Evolutionary conservation across 2,797 vertebrate species (phyloP), one percentile per base, ranked within the genome.

Genomic region (Cetoscarus ocellatus): DNA sequence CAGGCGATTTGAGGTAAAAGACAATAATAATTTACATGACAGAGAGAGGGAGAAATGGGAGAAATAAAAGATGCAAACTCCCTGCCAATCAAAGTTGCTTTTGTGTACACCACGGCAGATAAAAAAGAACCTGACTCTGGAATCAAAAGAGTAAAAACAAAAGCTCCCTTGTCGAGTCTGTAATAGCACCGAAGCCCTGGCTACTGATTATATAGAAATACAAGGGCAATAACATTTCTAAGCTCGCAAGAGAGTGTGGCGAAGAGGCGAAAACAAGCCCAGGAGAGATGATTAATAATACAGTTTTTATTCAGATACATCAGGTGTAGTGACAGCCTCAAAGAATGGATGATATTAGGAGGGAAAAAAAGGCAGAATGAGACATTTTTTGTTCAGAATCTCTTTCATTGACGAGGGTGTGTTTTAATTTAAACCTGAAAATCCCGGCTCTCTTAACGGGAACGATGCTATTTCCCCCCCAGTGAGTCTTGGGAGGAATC

Each of bases 101-200:
- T 91, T 89, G 91, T 90, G 86, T 91, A 88, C 74, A 82, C 69
- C 86, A 79, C 73, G 64, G 80, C 83, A 84, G 84, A 91, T 88
- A 89, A 90, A 91, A 89, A 91, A 92, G 70, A 91, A 93, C 82
- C 87, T 88, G 92, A 89, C 86, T 85, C 88, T 71, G 67, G 86
- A 94, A 91, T 94, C 83, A 93, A 93, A 92, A 91, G 89, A 94
- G 90, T 90, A 92, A 94, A 27, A 92, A 91, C 89, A 91, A 92
- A 93, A 90, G 85, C 87, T 88, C 86, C 82, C 87, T 89, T 56
- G 86, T 91, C 66, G 83, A 79, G 67, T 73, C 83, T 86, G 84
- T 87, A 88, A 90, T 83, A 84, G 75, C 83, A 71, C 62, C 77
- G 13, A 85, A 77, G 90, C 85, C 86, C 78, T 51, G 78, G 82